phyloP scores from a whole-genome alignment of 2,888 invertebrate genomes.

The Lepidochitona cinerea region DNA sequence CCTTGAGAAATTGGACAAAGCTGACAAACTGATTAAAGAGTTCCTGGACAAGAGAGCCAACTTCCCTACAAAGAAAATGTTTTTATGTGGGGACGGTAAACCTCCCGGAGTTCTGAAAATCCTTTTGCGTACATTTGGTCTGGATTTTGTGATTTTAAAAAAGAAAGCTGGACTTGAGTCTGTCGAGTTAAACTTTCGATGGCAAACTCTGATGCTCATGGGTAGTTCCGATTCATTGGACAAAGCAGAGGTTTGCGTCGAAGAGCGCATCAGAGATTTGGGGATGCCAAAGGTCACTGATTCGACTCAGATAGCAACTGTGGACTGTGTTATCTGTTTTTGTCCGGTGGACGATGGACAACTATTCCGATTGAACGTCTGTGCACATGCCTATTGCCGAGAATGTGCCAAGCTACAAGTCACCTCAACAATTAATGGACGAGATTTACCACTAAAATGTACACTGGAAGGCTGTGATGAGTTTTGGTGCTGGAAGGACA shows the following conservation, averaged over 20 bases:
- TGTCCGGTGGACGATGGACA: slow-evolving; percentile 44
- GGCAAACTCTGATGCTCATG: slow-evolving; percentile 32
- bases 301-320: not conserved
- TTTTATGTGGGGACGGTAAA: slow-evolving; percentile 35
- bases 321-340: slow-evolving; percentile 58
- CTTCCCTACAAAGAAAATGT: slow-evolving; percentile 12
- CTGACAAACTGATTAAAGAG: slow-evolving; percentile 21
- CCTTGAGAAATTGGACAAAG: slow-evolving; percentile 13
- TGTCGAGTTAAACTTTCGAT: slow-evolving; percentile 35
- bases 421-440: slow-evolving; percentile 32
- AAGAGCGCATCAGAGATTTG: not conserved
- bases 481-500: slow-evolving; percentile 43
- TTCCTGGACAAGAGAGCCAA: slow-evolving; percentile 19
- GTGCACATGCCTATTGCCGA: slow-evolving; percentile 62
- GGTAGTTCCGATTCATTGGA: slow-evolving; percentile 33
- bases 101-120: slow-evolving; percentile 51
- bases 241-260: slow-evolving; percentile 26
- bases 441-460: slow-evolving; percentile 53
- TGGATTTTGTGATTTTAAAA: slow-evolving; percentile 34
- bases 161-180: slow-evolving; percentile 22
- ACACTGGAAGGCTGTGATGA: slow-evolving; percentile 44
- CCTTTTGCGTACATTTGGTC: slow-evolving; percentile 39
- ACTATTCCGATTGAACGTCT: slow-evolving; percentile 53
- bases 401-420: slow-evolving; percentile 46
- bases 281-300: not conserved